These are phyloP conservation scores for Mionectes macconnelli DNA, from an alignment of 2,113 vertebrate species.

Conservation along the genomic window DNA sequence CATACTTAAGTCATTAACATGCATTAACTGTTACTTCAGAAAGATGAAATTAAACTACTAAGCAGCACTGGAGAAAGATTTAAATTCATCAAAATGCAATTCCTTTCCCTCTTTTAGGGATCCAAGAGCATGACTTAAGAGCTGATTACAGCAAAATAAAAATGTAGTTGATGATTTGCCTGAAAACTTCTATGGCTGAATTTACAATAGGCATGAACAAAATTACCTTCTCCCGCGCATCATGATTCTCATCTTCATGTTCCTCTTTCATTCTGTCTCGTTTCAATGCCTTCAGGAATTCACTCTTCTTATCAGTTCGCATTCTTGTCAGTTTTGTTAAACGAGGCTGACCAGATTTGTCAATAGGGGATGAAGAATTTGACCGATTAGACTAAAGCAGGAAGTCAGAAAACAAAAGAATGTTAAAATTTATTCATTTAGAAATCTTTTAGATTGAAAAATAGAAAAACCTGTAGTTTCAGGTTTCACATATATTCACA, in stretches of 20 bases:
- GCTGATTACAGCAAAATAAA: neutral
- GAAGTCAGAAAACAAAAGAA: neutral
- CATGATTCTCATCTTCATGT: conserved; percentile 60
- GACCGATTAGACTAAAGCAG: conserved; percentile 68
- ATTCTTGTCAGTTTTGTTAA: conserved; percentile 78
- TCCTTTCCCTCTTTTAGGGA: neutral
- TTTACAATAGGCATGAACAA: neutral
- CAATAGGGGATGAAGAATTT: conserved; percentile 78
- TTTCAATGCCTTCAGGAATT: conserved; percentile 79
- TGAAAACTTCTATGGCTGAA: neutral
- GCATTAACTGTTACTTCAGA: neutral
- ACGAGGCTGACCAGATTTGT: conserved; percentile 74
- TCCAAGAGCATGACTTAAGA: neutral
- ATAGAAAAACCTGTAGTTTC: neutral
- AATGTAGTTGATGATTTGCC: neutral
- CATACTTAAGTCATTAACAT: neutral
- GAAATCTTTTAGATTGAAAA: neutral
- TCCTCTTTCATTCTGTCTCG: conserved; percentile 72
- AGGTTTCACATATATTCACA: neutral
- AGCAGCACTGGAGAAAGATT: neutral
- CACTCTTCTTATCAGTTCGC: conserved; percentile 78
- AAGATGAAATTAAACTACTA: neutral
- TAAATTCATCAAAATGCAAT: neutral
- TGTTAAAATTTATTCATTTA: neutral
- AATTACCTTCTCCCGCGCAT: conserved; percentile 73